phyloP scores from a whole-genome alignment of 2,113 vertebrate species.

The Pseudois nayaur region DNA sequence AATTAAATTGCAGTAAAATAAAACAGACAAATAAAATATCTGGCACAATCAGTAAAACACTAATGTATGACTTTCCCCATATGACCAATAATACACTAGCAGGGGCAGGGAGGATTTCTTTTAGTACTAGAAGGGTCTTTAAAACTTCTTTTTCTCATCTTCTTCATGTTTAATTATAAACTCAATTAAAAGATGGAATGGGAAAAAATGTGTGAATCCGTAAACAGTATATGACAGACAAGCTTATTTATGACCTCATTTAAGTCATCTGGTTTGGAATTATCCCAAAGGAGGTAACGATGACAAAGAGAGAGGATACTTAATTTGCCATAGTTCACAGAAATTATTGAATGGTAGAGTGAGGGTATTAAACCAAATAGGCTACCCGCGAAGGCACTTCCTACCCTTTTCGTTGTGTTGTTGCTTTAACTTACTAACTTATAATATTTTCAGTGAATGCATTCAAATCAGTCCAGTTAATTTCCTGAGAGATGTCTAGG shows the following conservation, averaged over 20 bases:
- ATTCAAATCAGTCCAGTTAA: not conserved
- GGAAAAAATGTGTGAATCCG: not conserved
- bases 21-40: not conserved
- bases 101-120: not conserved
- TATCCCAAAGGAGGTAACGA: not conserved
- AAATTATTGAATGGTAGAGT: not conserved
- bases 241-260: not conserved
- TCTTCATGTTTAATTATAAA: not conserved
- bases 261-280: not conserved
- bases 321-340: not conserved
- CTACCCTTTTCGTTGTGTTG: not conserved
- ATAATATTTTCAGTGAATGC: not conserved
- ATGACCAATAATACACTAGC: not conserved
- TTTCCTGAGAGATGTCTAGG: not conserved
- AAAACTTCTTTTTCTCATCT: not conserved
- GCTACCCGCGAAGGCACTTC: not conserved
- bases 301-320: not conserved
- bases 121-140: not conserved
- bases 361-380: not conserved
- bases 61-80: not conserved
- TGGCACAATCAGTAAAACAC: not conserved
- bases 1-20: not conserved
- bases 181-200: not conserved
- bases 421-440: not conserved
- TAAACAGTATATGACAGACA: not conserved